Evolutionary conservation across 2,113 vertebrate genomes (phyloP).

Genomic region (Barbus barbus): DNA sequence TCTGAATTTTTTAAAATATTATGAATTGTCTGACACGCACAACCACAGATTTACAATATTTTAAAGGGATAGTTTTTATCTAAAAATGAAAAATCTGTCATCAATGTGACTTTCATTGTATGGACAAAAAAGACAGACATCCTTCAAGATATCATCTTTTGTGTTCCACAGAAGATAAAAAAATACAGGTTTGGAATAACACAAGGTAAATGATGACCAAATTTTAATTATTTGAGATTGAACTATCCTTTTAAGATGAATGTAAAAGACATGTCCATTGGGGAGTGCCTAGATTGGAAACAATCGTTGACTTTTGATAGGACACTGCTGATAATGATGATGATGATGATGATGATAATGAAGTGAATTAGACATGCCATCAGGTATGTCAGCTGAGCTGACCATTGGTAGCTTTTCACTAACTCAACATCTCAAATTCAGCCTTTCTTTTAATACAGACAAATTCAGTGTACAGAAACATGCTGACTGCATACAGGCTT

Average conservation of each 20-base stretch:
- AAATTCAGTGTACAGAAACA: slow-evolving; percentile 50
- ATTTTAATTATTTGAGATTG: not conserved
- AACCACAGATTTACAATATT: not conserved
- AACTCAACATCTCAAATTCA: not conserved
- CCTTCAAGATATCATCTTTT: not conserved
- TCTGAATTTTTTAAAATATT: not conserved
- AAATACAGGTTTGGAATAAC: not conserved
- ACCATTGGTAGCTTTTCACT: not conserved
- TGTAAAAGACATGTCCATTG: not conserved
- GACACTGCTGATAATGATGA: not conserved
- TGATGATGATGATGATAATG: not conserved
- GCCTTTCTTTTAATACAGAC: slow-evolving; percentile 37
- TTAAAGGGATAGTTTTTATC: not conserved
- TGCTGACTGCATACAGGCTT: slow-evolving; percentile 70
- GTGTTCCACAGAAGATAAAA: not conserved
- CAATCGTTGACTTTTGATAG: not conserved
- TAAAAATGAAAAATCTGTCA: not conserved
- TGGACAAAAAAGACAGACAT: not conserved
- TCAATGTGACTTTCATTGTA: not conserved
- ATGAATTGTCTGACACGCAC: not conserved
- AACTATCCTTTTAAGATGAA: not conserved
- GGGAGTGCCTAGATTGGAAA: not conserved
- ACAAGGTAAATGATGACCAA: not conserved
- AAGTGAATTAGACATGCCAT: not conserved
- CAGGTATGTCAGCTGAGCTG: not conserved